These are phyloP conservation scores for Falco berigora DNA, from an alignment of 2,797 vertebrate species.

Conservation along the genomic window DNA sequence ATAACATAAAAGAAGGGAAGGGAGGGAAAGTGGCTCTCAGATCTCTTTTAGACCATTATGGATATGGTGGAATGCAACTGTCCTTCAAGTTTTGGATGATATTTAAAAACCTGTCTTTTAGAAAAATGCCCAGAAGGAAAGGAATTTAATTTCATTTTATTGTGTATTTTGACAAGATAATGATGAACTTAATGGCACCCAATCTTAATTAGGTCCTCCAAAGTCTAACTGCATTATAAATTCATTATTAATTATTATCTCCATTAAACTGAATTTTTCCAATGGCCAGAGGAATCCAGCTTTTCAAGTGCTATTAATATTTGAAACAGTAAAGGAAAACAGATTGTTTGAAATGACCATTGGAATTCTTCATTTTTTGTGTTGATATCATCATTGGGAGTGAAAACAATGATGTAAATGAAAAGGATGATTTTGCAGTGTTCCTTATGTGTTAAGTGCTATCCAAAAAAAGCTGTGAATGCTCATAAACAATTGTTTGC, in stretches of 20 bases:
- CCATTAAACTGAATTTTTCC: conserved; percentile 10
- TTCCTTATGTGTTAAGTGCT: not conserved
- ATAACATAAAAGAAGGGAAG: not conserved
- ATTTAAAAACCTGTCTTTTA: not conserved
- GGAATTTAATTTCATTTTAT: not conserved
- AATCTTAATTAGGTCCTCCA: not conserved
- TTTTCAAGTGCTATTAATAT: not conserved
- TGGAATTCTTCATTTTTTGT: not conserved
- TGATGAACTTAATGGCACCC: not conserved
- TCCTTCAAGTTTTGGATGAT: not conserved
- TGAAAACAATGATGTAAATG: not conserved
- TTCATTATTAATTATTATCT: not conserved
- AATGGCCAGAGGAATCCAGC: not conserved
- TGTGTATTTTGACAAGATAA: conserved; percentile 30
- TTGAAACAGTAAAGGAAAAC: not conserved
- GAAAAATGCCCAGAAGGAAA: not conserved
- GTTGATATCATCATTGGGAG: not conserved
- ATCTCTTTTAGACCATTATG: not conserved
- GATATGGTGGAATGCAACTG: not conserved
- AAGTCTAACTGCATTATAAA: not conserved
- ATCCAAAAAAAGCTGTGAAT: not conserved
- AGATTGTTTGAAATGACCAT: not conserved
- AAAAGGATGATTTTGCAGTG: not conserved
- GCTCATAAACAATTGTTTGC: not conserved
- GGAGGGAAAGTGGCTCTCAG: not conserved